Base-by-base conservation (phyloP, 2,113 vertebrate genomes). In the Burhinus oedicnemus region DNA sequence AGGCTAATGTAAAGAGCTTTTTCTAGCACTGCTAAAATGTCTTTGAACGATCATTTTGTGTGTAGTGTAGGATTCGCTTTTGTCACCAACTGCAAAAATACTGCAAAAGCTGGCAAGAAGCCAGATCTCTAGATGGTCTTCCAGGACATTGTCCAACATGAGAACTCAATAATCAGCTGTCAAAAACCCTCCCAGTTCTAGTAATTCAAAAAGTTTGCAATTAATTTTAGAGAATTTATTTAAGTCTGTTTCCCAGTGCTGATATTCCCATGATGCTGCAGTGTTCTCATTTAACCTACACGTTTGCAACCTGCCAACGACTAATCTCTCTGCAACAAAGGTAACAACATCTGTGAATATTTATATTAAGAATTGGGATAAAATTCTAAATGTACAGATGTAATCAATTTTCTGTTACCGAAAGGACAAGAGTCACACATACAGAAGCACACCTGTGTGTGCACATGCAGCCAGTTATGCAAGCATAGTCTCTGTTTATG, bases 241-340 rank as follows among this genome's bases (percentile, higher is more conserved):
- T 85, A 94, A 93, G n/a, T 83, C 44, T 66, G 29, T 85, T 85
- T 97, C 83, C 89, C 86, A 42, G 84, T 54, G 68, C 84, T 83
- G 54, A 29, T 94, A 68, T 80, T 96, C 49, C 55, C 23, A 14
- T 34, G 47, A 32, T 65, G 78, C 70, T 79, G 8, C 62, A 69
- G 40, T 30, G 34, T 34, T 95, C 66, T 85, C 34, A 25, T 80
- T 90, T 86, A 77, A 65, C 30, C 83, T 83, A 38, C 8, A 49
- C 61, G 72, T 87, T 40, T 88, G 51, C 58, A 74, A 58, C 38
- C 27, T 86, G 72, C 27, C 80, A 62, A 88, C 62, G 49, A 40
- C 65, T 23, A 52, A 44, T 71, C 70, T 90, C 18, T 47, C 70
- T 70, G 75, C 30, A 42, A 23, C 68, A 62, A 83, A 90, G 18